These are phyloP conservation scores for Pelagia noctiluca DNA, from an alignment of 30 jellyfish, hydroid and myxozoan species.

Conservation along the genomic window DNA sequence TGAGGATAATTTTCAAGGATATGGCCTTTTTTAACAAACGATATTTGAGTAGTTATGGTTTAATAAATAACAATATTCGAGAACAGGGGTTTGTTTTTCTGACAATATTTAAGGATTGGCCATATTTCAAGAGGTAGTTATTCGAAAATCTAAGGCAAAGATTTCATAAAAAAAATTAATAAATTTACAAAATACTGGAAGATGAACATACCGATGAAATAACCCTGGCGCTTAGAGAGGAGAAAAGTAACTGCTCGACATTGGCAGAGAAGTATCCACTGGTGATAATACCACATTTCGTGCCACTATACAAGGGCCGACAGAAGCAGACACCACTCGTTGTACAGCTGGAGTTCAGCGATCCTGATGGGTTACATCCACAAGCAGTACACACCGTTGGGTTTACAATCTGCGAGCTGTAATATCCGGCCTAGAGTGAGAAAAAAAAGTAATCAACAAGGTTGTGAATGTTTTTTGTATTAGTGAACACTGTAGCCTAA, in stretches of 20 bases:
- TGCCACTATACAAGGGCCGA: slow-evolving; percentile 61
- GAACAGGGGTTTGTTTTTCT: no score
- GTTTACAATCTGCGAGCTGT: slow-evolving; percentile 45
- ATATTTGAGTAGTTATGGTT: no score
- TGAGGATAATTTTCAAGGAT: no score
- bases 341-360: slow-evolving; percentile 78
- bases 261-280: slow-evolving; percentile 82
- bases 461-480: not conserved
- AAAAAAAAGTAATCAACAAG: not conserved
- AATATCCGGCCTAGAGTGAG: slow-evolving; percentile 52
- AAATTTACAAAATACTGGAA: not conserved
- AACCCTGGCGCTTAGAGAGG: slow-evolving; percentile 71
- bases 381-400: slow-evolving; percentile 84
- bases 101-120: no score
- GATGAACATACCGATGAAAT: slow-evolving; percentile 71
- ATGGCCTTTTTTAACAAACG: no score
- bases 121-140: no score
- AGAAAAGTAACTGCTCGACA: slow-evolving; percentile 67
- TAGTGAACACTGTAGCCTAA: no score
- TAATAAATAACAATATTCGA: no score
- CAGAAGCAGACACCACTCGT: slow-evolving; percentile 85
- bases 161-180: not conserved
- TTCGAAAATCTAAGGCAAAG: not conserved
- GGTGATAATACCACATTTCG: slow-evolving; percentile 42
- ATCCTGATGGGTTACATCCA: slow-evolving; percentile 86